phyloP scores from a whole-genome alignment of 2,888 invertebrate species.

The Plebejus argus region DNA sequence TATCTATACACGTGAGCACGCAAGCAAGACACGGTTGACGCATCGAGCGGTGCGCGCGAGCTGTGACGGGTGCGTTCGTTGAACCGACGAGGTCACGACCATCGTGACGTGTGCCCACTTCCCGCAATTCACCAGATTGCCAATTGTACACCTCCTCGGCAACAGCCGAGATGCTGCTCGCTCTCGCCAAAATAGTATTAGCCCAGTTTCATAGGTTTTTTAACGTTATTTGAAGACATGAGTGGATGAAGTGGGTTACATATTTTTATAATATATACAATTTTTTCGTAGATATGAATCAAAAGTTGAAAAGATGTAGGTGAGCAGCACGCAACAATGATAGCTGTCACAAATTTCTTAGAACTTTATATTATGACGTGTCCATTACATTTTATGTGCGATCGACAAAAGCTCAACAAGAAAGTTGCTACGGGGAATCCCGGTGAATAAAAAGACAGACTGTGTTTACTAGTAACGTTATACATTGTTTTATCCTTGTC shows the following conservation, averaged over 20 bases:
- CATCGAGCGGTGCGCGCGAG: conserved; percentile 59
- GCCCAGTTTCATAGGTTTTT: background rate
- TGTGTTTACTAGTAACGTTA: too few species aligned
- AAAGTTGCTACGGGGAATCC: background rate
- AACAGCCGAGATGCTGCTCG: background rate
- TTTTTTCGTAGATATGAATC: too few species aligned
- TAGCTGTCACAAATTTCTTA: background rate
- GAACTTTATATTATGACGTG: background rate
- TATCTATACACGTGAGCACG: conserved; percentile 40
- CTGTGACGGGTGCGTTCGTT: conserved; percentile 73
- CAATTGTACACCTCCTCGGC: conserved; percentile 20
- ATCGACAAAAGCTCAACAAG: conserved; percentile 21
- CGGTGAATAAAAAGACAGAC: background rate
- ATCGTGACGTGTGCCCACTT: conserved; percentile 65
- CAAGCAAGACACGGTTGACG: conserved; percentile 57
- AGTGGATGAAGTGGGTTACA: too few species aligned
- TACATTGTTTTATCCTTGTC: too few species aligned
- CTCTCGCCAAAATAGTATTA: background rate
- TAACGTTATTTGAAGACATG: too few species aligned
- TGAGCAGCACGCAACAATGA: background rate
- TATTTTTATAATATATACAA: too few species aligned
- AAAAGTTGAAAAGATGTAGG: background rate
- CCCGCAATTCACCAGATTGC: conserved; percentile 46
- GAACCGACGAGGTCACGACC: conserved; percentile 79
- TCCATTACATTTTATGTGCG: conserved; percentile 23